Percentiles rank a stretch among this genome's conserved stretches.
Conservation (phyloP, 1,140 invertebrate species). For the Ceratitis capitata region DNA sequence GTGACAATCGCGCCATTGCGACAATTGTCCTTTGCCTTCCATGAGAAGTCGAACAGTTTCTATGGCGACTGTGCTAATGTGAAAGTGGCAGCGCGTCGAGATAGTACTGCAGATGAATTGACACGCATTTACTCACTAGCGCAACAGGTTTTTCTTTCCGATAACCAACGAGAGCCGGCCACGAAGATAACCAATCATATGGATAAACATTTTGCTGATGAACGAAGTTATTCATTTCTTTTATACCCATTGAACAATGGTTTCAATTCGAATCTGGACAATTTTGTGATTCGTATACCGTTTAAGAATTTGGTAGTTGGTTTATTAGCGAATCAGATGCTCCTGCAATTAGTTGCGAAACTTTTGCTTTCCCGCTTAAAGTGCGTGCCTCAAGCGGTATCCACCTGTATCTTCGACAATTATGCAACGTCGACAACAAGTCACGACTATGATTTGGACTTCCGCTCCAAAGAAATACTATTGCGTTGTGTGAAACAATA, state of each 20-base stretch:
- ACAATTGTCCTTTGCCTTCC: slow-evolving; percentile 87
- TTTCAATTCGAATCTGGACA: slow-evolving; percentile 78
- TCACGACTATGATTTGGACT: slow-evolving; percentile 68
- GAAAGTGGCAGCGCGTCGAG: slow-evolving; percentile 89
- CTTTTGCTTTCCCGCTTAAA: slow-evolving; percentile 78
- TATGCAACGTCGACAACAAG: slow-evolving; percentile 67
- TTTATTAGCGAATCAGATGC: slow-evolving; percentile 88
- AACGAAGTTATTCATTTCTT: slow-evolving; percentile 89
- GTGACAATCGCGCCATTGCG: slow-evolving; percentile 85
- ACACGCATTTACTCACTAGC: slow-evolving; percentile 85
- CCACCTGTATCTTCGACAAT: slow-evolving; percentile 64
- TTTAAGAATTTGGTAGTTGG: slow-evolving; percentile 87
- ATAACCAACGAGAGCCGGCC: slow-evolving; percentile 63
- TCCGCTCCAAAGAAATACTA: slow-evolving; percentile 68
- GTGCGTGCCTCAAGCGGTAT: slow-evolving; percentile 60
- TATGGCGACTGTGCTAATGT: slow-evolving; percentile 92
- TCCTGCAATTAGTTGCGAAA: slow-evolving; percentile 89
- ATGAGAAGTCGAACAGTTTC: slow-evolving; percentile 89
- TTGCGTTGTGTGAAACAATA: slow-evolving; percentile 83
- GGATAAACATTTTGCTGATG: slow-evolving; percentile 70
- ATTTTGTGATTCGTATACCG: slow-evolving; percentile 84
- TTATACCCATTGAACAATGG: slow-evolving; percentile 83
- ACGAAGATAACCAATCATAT: slow-evolving; percentile 43
- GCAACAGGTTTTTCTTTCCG: slow-evolving; percentile 79
- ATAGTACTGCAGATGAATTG: slow-evolving; percentile 83